Conservation (phyloP, 2,888 invertebrate species). For the Pheosia tremula region DNA sequence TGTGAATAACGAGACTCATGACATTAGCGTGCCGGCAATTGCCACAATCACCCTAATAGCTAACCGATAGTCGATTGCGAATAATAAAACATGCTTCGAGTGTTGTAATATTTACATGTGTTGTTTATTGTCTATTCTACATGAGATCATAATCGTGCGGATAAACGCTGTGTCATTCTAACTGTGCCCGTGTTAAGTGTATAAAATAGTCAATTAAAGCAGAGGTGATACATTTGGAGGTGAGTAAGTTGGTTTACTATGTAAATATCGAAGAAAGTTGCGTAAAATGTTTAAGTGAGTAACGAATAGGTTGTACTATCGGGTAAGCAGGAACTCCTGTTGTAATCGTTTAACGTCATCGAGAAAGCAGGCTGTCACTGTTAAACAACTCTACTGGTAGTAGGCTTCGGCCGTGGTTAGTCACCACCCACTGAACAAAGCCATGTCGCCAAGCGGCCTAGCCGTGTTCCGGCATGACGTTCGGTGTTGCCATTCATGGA, state of each 20-base stretch:
- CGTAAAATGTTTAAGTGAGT: too few relatives aligned
- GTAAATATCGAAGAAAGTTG: too few relatives aligned
- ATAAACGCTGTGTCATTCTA: slow-evolving; percentile 25
- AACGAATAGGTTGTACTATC: too few relatives aligned
- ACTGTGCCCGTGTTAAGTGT: slow-evolving; percentile 38
- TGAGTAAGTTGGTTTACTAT: slow-evolving; percentile 7
- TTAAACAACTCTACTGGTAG: too few relatives aligned
- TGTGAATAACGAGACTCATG: slow-evolving; percentile 49
- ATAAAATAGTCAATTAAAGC: slow-evolving; percentile 26
- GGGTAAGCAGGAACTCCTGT: too few relatives aligned
- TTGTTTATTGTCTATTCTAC: slow-evolving; percentile 24
- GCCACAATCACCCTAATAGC: slow-evolving; percentile 41
- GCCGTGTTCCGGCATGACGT: too few relatives aligned
- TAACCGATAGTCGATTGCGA: slow-evolving; percentile 54
- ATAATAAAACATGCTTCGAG: slow-evolving; percentile 33
- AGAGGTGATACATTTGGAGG: slow-evolving; percentile 7
- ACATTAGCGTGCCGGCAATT: slow-evolving; percentile 64
- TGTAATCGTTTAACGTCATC: too few relatives aligned
- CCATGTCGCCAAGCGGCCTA: too few relatives aligned
- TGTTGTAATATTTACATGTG: slow-evolving; percentile 33
- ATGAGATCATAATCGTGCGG: slow-evolving; percentile 28
- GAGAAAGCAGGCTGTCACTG: too few relatives aligned
- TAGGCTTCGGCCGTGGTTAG: too few relatives aligned
- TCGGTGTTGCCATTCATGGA: too few relatives aligned
- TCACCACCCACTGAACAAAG: too few relatives aligned